Conservation (phyloP, 1,140 invertebrate species). For the Apis cerana region DNA sequence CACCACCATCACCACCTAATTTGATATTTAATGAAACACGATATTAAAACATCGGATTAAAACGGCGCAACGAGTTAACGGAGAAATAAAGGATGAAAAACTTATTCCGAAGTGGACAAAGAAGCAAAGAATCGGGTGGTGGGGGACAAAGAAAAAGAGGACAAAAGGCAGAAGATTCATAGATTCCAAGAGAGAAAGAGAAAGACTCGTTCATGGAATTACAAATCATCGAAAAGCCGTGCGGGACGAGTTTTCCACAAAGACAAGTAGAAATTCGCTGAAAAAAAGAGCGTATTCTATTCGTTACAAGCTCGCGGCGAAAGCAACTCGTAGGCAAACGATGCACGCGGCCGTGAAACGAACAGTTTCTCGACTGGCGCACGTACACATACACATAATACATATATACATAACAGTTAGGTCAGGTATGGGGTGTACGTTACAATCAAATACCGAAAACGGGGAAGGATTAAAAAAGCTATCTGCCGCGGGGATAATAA, state of each 20-base stretch:
- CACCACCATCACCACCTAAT: too few species aligned
- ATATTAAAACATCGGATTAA: not conserved
- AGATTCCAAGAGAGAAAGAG: not conserved
- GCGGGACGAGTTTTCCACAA: slow-evolving; percentile 34
- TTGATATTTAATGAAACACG: not conserved
- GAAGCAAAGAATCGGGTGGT: not conserved
- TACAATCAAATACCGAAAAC: slow-evolving; percentile 78
- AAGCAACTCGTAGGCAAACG: slow-evolving; percentile 51
- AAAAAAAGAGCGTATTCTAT: not conserved
- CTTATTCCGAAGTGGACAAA: not conserved
- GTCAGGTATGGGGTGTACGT: slow-evolving; percentile 67
- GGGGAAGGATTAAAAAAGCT: slow-evolving; percentile 77
- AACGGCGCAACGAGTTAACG: not conserved
- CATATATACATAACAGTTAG: not conserved
- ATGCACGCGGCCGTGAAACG: slow-evolving; percentile 19
- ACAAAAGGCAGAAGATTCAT: not conserved
- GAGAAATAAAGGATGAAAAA: not conserved
- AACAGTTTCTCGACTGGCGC: slow-evolving; percentile 2
- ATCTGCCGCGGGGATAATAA: slow-evolving; percentile 74
- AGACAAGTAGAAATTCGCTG: slow-evolving; percentile 20
- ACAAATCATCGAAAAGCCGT: slow-evolving; percentile 53
- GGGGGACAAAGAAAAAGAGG: not conserved
- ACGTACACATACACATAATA: slow-evolving; percentile 17
- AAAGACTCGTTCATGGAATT: slow-evolving; percentile 15
- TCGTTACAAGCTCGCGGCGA: slow-evolving; percentile 29